Evolutionary conservation across 2,113 vertebrate genomes (phyloP).

Genomic region (Pluvialis apricaria): DNA sequence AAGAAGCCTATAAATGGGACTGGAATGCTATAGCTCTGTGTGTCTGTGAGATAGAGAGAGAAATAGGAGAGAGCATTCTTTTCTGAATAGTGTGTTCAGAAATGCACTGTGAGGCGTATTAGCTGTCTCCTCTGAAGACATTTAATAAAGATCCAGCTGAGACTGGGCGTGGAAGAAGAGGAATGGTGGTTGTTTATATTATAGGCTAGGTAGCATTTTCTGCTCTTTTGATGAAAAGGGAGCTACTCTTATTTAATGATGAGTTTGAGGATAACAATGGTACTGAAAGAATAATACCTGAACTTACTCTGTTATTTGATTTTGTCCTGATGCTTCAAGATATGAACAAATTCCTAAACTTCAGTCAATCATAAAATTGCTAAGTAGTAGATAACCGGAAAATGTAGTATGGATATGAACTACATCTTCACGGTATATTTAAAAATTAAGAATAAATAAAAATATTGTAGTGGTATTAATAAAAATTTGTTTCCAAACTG

Average conservation of each 20-base stretch:
- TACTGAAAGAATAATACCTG: background rate
- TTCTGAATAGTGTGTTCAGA: background rate
- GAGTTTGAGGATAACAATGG: background rate
- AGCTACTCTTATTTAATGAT: background rate
- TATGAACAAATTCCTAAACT: background rate
- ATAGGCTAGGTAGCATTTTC: background rate
- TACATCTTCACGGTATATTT: background rate
- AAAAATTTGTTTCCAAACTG: background rate
- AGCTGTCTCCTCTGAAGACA: background rate
- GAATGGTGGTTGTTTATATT: background rate
- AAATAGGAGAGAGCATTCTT: background rate
- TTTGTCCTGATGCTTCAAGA: background rate
- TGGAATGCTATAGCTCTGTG: background rate
- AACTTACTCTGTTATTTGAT: background rate
- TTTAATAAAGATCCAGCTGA: background rate
- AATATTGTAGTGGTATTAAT: background rate
- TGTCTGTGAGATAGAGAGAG: background rate
- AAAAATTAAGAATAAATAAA: background rate
- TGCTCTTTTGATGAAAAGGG: background rate
- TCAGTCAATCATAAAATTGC: background rate
- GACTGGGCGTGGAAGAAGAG: background rate
- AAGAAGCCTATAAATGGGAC: background rate
- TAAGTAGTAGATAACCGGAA: background rate
- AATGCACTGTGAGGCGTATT: background rate
- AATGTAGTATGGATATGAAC: background rate